Evolutionary conservation across 1,140 invertebrate genomes (phyloP).

Genomic region (Drepana arcuata): DNA sequence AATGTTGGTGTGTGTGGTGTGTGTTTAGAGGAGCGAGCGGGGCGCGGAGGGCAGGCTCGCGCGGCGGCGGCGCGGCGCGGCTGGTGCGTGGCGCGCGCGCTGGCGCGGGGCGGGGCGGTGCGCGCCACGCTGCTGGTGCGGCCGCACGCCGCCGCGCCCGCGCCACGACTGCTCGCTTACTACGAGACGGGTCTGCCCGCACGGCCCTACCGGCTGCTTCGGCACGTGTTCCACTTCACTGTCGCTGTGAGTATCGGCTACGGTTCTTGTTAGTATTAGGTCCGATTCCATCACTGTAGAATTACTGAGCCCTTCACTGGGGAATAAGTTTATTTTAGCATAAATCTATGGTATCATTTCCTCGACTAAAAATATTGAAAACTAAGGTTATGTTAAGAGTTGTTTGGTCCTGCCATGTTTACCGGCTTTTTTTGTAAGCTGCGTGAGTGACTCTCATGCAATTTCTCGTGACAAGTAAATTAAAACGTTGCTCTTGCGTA

Average conservation of each 20-base stretch:
- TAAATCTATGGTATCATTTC: too few species aligned
- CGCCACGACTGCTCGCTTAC: slow-evolving; percentile 36
- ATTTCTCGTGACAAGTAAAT: too few species aligned
- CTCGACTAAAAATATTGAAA: too few species aligned
- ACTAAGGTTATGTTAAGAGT: too few species aligned
- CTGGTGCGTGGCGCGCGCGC: slow-evolving; percentile 5
- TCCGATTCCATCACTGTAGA: too few species aligned
- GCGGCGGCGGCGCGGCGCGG: slow-evolving; percentile 8
- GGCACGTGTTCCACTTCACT: slow-evolving; percentile 39
- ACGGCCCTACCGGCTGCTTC: slow-evolving; percentile 36
- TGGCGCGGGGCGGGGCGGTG: slow-evolving; percentile 2
- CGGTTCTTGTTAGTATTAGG: too few species aligned
- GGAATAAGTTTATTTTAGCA: too few species aligned
- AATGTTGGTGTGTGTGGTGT: neutral
- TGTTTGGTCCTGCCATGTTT: too few species aligned
- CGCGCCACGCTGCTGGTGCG: slow-evolving; percentile 30
- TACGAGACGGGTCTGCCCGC: slow-evolving; percentile 31
- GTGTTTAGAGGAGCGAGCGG: slow-evolving; percentile 31
- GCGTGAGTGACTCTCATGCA: too few species aligned
- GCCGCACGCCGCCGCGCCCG: slow-evolving; percentile 18
- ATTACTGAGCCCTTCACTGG: too few species aligned
- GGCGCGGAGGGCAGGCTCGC: slow-evolving; percentile 16
- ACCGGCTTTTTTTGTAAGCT: too few species aligned
- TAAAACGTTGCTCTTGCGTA: too few species aligned
- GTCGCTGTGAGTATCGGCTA: slow-evolving; percentile 25